These are phyloP conservation scores for Phaetusa simplex DNA, from an alignment of 2,113 vertebrate species.

Conservation along the genomic window DNA sequence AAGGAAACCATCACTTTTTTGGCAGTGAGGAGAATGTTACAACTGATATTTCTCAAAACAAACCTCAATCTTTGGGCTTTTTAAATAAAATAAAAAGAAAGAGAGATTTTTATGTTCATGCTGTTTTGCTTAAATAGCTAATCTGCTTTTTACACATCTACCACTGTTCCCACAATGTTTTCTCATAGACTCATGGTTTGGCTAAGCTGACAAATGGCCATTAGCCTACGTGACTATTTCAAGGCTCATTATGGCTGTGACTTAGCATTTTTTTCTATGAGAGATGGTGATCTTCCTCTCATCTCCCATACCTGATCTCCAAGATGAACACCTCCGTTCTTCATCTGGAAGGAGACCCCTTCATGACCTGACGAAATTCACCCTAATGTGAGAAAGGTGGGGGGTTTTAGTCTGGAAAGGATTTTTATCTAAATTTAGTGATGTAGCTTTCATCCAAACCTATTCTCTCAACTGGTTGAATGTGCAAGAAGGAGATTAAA, in stretches of 20 bases:
- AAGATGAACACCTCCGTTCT: not conserved
- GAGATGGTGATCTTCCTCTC: not conserved
- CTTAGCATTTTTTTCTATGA: not conserved
- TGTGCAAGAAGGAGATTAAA: not conserved
- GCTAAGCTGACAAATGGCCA: not conserved
- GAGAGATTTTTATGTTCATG: not conserved
- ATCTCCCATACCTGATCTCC: not conserved
- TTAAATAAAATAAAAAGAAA: not conserved
- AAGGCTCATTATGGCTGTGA: not conserved
- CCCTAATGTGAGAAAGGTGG: not conserved
- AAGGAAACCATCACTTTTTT: not conserved
- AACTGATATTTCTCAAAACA: not conserved
- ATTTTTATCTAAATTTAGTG: not conserved
- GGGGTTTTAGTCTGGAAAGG: not conserved
- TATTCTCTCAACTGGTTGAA: not conserved
- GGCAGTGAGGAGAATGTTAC: not conserved
- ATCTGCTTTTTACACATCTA: not conserved
- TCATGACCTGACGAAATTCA: not conserved
- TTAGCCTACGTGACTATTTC: not conserved
- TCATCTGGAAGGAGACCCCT: not conserved
- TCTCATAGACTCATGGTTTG: not conserved
- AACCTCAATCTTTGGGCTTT: not conserved
- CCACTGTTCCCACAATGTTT: not conserved
- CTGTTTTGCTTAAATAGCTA: not conserved
- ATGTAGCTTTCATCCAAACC: not conserved